Base-by-base conservation (phyloP, 1,140 invertebrate genomes). In the Bombus pascuorum region DNA sequence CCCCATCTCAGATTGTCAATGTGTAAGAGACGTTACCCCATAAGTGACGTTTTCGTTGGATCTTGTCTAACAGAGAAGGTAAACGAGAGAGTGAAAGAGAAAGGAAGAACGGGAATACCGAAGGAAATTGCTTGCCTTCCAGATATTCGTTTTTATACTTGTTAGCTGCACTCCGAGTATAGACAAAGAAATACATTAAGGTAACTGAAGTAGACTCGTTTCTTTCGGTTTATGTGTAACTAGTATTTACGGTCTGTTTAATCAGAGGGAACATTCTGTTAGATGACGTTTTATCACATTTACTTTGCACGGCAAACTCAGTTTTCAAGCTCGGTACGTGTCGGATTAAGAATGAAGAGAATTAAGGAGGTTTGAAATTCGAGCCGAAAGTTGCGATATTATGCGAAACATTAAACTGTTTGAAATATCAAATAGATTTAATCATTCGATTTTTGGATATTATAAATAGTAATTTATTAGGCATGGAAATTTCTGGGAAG, bases 101-200 rank as follows among this genome's bases (percentile, higher is more conserved):
- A n/a, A 28, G 22, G 25, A 18, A 3, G 72, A 6, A 34, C 9
- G 42, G 47, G 66, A 47, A 73, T 66, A 86, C 28, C 78, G 74
- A 88, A 62, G 78, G 81, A 87, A 89, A 90, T 90, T 89, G 77
- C 85, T 84, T 70, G 83, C 75, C 78, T 75, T 81, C 68, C 42
- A 4, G 57, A 62, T 66, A 34, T 77, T 79, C 71, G 68, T 89
- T 85, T 65, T 75, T 74, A n/a, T 53, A 53, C 62, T 42, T 57
- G 77, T 65, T 57, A 47, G 44, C 62, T 66, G 53, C 74, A 75
- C 18, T 44, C 2, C 28, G 15, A 18, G 86, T 86, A 81, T 70
- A 66, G 72, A 65, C 79, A 76, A 90, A 85, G 86, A 87, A 90
- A 90, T 86, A 81, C 83, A 87, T 89, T 89, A 89, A 80, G 62